Percentiles rank a stretch among this genome's conserved stretches.
Conservation (phyloP, 1,140 invertebrate genomes). For the Drosophila mayri region DNA sequence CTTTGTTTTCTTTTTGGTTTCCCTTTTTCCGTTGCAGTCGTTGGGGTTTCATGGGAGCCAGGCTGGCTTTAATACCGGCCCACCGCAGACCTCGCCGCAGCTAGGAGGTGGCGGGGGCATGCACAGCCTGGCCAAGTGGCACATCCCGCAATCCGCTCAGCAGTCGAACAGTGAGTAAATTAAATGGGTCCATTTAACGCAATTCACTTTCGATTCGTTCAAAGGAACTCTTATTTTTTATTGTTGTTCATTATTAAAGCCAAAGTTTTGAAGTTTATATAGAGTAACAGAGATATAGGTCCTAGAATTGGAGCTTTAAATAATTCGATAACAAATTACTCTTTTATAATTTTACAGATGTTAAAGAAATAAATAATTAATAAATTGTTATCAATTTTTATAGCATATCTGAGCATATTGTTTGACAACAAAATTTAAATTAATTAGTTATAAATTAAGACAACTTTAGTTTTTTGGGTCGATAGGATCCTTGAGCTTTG, state of each 20-base stretch:
- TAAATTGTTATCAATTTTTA: not conserved
- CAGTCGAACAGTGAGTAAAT: conserved; percentile 84
- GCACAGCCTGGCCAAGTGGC: conserved; percentile 87
- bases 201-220: not conserved
- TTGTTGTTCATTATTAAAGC: not conserved
- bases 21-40: conserved; percentile 52
- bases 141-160: conserved; percentile 88
- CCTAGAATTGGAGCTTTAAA: no score
- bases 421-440: no score
- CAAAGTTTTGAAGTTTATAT: not conserved
- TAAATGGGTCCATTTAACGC: not conserved
- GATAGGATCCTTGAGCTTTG: no score
- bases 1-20: no score
- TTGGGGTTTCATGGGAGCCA: conserved; percentile 85
- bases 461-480: no score
- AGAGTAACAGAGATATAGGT: not conserved
- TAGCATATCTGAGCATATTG: not conserved
- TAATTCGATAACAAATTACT: no score
- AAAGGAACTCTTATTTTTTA: no score
- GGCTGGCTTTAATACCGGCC: conserved; percentile 81
- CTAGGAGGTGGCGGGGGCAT: conserved; percentile 65
- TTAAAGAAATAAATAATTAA: no score
- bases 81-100: conserved; percentile 76
- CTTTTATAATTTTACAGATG: no score
- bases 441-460: no score